These are phyloP conservation scores for Drosophila yakuba DNA, from an alignment of 1,140 invertebrate genomes.

Conservation along the genomic window DNA sequence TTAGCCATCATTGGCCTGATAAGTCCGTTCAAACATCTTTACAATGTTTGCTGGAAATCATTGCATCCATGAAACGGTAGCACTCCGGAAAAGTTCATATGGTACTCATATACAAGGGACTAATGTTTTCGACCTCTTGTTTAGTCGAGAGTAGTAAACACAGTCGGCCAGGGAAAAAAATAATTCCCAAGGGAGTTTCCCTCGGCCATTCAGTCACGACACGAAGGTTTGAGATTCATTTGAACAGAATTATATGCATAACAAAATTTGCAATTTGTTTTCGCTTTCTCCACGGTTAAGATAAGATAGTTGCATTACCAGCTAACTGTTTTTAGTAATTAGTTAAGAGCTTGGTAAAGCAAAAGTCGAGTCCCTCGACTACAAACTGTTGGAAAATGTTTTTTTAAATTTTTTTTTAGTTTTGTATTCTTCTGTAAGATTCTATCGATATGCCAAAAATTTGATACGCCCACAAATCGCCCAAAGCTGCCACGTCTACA, in stretches of 20 bases:
- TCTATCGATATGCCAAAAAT: too few species aligned
- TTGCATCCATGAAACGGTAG: slow-evolving; percentile 16
- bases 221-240: slow-evolving; percentile 5
- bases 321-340: slow-evolving; percentile 28
- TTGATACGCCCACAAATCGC: too few species aligned
- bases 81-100: slow-evolving; percentile 19
- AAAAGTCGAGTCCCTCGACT: too few species aligned
- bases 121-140: slow-evolving; percentile 14
- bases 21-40: slow-evolving; percentile 11
- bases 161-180: slow-evolving; percentile 8
- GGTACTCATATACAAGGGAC: slow-evolving; percentile 11
- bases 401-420: too few species aligned
- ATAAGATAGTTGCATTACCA: slow-evolving; percentile 30
- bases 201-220: slow-evolving; percentile 10
- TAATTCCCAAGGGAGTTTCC: slow-evolving; percentile 23
- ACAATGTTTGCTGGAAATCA: slow-evolving; percentile 17
- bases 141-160: slow-evolving; percentile 13
- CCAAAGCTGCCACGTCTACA: too few species aligned
- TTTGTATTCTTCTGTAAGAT: too few species aligned
- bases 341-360: slow-evolving; percentile 32
- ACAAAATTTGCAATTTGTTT: slow-evolving; percentile 41
- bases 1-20: not conserved
- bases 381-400: too few species aligned
- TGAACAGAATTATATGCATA: slow-evolving; percentile 24
- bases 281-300: slow-evolving; percentile 16